Base-by-base conservation (phyloP, 2,888 invertebrate species). In the Drosophila tripunctata region DNA sequence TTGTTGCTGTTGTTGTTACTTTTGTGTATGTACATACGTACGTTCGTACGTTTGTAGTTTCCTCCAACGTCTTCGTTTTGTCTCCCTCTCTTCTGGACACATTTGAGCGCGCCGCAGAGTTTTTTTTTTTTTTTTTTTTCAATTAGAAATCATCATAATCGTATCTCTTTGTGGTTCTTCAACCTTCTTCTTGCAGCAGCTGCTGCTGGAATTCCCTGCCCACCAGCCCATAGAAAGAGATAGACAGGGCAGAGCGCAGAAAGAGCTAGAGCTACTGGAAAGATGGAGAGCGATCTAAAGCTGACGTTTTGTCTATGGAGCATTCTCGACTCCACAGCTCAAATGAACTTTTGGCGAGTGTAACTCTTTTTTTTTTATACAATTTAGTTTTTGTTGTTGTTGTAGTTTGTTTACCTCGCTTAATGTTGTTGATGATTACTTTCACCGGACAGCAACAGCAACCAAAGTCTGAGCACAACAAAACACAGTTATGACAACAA, bases 121-220 rank as follows among this genome's bases (percentile, higher is more conserved):
- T 80, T 87, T n/a, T n/a, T n/a, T n/a, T n/a, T n/a, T n/a, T n/a
- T n/a, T n/a, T n/a, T n/a, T n/a, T n/a, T n/a, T 87, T 87, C 87
- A 81, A 81, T 81, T 81, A 81, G 81, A 81, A 85, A 87, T 81
- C 87, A 78, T 87, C 68, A 85, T 71, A 85, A 78, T 87, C 80
- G 67, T 65, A 75, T 84, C 66, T 71, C 75, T 67, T 70, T 69
- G 81, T 78, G 75, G 72, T 73, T 66, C 72, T 58, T 72, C 76
- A 72, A 71, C 65, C 65, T 72, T 75, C 40, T 56, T 36, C 31
- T 62, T 56, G 62, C 63, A 63, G 70, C 71, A 64, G 75, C 64
- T 50, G 75, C 71, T 69, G 75, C 64, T 50, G 75, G 70, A 68
- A 63, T 71, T 74, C 75, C 70, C 69, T 74, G 24, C 35, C 44